Base-by-base conservation (phyloP, 2,113 vertebrate genomes). In the Alces alces region DNA sequence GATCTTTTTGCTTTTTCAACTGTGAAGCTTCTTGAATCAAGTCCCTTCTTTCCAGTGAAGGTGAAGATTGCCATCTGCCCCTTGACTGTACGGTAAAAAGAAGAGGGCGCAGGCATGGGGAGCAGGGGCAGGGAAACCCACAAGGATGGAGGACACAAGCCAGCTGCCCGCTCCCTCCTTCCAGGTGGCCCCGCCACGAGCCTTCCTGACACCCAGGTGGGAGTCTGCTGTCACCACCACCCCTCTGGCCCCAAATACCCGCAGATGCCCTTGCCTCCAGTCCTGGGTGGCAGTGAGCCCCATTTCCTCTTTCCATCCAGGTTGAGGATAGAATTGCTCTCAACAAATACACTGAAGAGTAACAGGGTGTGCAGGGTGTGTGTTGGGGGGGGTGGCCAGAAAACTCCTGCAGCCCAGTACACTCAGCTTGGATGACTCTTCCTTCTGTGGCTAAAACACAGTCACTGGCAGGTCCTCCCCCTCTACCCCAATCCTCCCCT, bases 111-210 rank as follows among this genome's bases (percentile, higher is more conserved):
- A 47, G 39, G 89, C 50, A 7, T 6, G 12, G 16, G 16, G 58
- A 39, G 1, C 33, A 19, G 23, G 23, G 36, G 6, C 11, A 19
- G 28, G 80, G 28, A 27, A 13, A 3, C 6, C 3, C 54, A 17
- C 27, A 1, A 10, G 43, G 47, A 61, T 16, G 19, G 9, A 17
- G 7, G 9, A 28, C 19, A 5, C 3, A 0, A 2, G 23, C 15
- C 27, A 14, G 14, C n/a, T 8, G 1, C 6, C 30, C 11, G 16
- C 57, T 66, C 3, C 8, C 2, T 83, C 73, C 11, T 30, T 33
- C 23, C 47, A 39, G 55, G 82, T 57, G 21, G 25, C 54, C 61
- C 19, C 17, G 12, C 27, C 5, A 6, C 9, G 33, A 55, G 47
- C 9, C 86, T 52, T 36, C 70, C 27, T 16, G 0, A 28, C 28